Evolutionary conservation across 2,113 vertebrate genomes (phyloP), one percentile per base, ranked within the genome.

Genomic region (Pogona vitticeps): DNA sequence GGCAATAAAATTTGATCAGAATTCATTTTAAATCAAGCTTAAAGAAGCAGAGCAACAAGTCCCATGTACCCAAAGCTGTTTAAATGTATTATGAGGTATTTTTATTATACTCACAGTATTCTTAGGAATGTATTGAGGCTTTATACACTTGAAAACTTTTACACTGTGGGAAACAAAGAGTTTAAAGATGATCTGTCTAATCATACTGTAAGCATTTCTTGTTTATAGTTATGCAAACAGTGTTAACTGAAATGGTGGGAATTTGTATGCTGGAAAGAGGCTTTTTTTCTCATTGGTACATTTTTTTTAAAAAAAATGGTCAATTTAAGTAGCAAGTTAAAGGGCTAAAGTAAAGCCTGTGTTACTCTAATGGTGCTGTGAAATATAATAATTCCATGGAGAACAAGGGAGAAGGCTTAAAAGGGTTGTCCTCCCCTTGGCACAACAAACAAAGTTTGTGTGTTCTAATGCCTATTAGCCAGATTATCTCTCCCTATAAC

Each of bases 181-280:
- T 92, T 94, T 94, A 93, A 94, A 94, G 94, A 92, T 86, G 88
- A 85, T 88, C 87, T 94, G 94, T 94, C 95, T 96, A 95, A 93
- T 93, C 94, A 92, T 85, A 89, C 92, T 93, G 95, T 95, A 94
- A 95, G 88, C 92, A 94, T 87, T 93, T 94, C 92, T 94, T 95
- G 94, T 96, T 96, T 95, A 96, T 94, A 94, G 92, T 89, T 90
- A 90, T 93, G 90, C 89, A 93, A 93, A 91, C 91, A 95, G 93
- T 95, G 92, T 97, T 95, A 93, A 73, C 77, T 91, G 88, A 76
- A 81, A 90, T 89, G 90, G 90, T 87, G 92, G 90, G 91, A 86
- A 88, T 90, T 82, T 81, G 92, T 87, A 90, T 94, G 91, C 88
- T 1, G 0, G 88, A 86, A 90, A 76, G 91, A 90, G 90, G 85